Percentiles rank a stretch among this genome's conserved stretches.
phyloP scores from a whole-genome alignment of 2,797 vertebrate species.

The Pseudomugil gertrudae region DNA sequence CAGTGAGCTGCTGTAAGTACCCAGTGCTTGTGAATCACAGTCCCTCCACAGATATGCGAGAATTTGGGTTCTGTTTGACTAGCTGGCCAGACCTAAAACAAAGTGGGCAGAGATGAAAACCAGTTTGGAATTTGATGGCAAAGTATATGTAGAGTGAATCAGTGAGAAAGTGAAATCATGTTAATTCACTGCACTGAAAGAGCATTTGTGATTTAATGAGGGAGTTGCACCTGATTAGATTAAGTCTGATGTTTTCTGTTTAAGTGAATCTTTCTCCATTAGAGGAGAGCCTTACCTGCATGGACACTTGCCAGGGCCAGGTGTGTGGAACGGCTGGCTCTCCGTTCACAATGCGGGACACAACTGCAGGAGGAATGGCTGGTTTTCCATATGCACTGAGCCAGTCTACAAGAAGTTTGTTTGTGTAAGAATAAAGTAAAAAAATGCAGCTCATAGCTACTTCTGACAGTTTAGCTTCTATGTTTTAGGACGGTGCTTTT shows the following conservation, averaged over 20 bases:
- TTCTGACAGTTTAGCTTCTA: constrained; percentile 24
- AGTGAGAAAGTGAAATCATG: not conserved
- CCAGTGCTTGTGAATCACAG: constrained; percentile 85
- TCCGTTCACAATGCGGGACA: constrained; percentile 81
- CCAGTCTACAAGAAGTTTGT: constrained; percentile 75
- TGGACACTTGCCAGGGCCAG: constrained; percentile 86
- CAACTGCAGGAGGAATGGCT: constrained; percentile 67
- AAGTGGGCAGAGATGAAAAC: not conserved
- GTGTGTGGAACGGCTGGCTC: constrained; percentile 79
- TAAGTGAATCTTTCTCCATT: not conserved
- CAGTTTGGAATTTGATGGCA: not conserved
- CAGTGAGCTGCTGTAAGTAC: constrained; percentile 85
- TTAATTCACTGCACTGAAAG: not conserved
- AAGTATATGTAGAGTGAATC: not conserved
- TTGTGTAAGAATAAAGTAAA: constrained; percentile 38
- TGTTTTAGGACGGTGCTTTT: constrained; percentile 5
- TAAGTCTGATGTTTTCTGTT: not conserved
- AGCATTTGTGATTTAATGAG: not conserved
- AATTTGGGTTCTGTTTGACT: constrained; percentile 74
- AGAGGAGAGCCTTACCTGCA: constrained; percentile 76
- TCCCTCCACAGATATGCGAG: constrained; percentile 81
- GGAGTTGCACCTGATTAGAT: not conserved
- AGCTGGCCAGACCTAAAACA: constrained; percentile 80
- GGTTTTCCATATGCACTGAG: constrained; percentile 77
- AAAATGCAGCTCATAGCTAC: constrained; percentile 38